Percentiles rank a stretch among this genome's conserved stretches.
These are phyloP conservation scores for Bicyclus anynana DNA, from an alignment of 1,140 invertebrate genomes.

Conservation along the genomic window DNA sequence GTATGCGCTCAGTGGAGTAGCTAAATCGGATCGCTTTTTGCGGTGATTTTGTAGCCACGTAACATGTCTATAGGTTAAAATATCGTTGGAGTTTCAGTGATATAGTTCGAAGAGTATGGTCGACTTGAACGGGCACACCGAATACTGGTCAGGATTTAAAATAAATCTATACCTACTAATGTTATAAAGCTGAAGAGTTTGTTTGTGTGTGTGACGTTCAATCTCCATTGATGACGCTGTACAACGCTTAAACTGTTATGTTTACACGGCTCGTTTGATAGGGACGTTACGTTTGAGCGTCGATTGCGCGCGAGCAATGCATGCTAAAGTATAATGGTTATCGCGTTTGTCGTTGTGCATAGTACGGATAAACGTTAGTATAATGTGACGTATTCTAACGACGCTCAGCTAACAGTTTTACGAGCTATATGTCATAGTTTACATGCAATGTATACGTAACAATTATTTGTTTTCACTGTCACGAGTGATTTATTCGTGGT, in stretches of 20 bases:
- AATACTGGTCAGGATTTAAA: too few relatives aligned
- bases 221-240: constrained; percentile 22
- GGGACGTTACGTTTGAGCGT: background rate
- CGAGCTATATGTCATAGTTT: background rate
- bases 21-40: too few relatives aligned
- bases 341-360: constrained; percentile 1
- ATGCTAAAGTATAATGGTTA: constrained; percentile 6
- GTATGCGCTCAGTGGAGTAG: too few relatives aligned
- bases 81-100: too few relatives aligned
- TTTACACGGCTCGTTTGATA: constrained; percentile 35
- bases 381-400: background rate
- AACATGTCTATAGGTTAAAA: too few relatives aligned
- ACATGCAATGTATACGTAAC: background rate
- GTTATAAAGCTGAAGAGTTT: too few relatives aligned
- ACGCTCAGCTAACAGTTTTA: background rate
- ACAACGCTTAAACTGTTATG: constrained; percentile 32
- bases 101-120: too few relatives aligned
- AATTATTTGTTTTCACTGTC: background rate
- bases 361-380: background rate
- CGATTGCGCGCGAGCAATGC: constrained; percentile 24
- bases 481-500: background rate
- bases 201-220: constrained; percentile 2
- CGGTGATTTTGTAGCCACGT: too few relatives aligned
- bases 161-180: too few relatives aligned
- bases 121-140: too few relatives aligned